Base-by-base conservation (phyloP, 2,797 vertebrate genomes). In the Anguilla marmorata region DNA sequence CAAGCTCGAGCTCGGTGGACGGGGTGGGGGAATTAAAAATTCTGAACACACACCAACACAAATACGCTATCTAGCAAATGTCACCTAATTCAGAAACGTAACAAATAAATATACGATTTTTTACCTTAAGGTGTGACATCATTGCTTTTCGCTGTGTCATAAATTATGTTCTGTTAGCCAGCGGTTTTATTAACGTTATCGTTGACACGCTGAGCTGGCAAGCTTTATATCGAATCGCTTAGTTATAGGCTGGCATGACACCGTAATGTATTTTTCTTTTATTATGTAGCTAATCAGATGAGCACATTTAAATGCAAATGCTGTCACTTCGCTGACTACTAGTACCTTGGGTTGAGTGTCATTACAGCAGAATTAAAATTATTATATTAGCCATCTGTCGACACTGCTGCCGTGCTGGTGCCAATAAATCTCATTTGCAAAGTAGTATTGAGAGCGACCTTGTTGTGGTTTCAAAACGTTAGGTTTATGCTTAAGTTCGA, bases 41-140 rank as follows among this genome's bases (percentile, higher is more conserved):
- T 69, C 85, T 16, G 11, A 45, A 69, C 85, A 86, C 85, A 56
- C 33, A 48, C 21, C 84, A 54, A 52, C 82, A 52, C 79, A 45
- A 37, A 48, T 33, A n/a, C 79, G 30, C 66, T 76, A 76, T 11
- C 30, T 76, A 76, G 45, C 80, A 27, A 50, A 33, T 24, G 16
- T 24, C 48, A 82, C 3, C 33, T 2, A 45, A 27, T 69, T 69
- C 24, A n/a, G 63, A 72, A 76, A 33, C 72, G 16, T 37, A 76
- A 0, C 72, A 12, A 16, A 33, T 76, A 14, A 41, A 76, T 16
- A 19, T 33, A 16, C 33, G 11, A 37, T 4, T 76, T 41, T 4
- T 16, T 76, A 76, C 2, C 12, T 16, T 74, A 27, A 12, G 0
- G 3, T 37, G 14, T 66, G 3, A 66, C 19, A 7, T 66, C 12